phyloP scores from a whole-genome alignment of 2,888 invertebrate genomes.

The Muschampia staudingeri region DNA sequence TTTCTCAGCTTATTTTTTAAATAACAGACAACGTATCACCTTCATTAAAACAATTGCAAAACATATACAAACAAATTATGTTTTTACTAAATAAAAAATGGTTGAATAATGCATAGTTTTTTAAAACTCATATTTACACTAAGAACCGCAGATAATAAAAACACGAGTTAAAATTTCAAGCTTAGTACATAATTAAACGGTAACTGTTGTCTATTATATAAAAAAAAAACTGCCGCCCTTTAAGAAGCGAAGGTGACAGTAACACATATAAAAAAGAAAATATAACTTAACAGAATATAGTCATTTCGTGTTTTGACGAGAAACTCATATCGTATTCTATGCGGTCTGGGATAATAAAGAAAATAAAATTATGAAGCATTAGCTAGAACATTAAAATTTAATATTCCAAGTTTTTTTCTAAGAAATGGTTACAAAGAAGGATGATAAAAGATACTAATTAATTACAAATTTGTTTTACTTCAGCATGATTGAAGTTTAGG shows the following conservation, averaged over 20 bases:
- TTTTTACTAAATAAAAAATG: not conserved
- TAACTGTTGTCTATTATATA: constrained; percentile 38
- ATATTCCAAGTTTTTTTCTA: too few species aligned
- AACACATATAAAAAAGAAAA: constrained; percentile 39
- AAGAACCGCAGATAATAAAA: not conserved
- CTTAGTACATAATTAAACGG: constrained; percentile 12
- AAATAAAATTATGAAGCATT: not conserved
- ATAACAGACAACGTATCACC: constrained; percentile 38
- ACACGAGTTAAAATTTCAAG: not conserved
- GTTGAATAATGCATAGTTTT: not conserved
- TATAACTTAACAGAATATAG: constrained; percentile 23
- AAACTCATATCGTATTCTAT: not conserved
- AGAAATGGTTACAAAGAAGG: too few species aligned
- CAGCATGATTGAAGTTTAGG: too few species aligned
- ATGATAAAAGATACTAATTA: too few species aligned
- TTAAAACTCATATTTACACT: constrained; percentile 7
- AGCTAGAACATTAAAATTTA: too few species aligned
- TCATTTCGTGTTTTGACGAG: constrained; percentile 39
- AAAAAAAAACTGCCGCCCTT: constrained; percentile 31
- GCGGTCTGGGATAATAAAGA: too few species aligned
- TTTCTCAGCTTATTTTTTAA: constrained; percentile 37
- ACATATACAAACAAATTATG: not conserved
- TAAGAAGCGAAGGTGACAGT: constrained; percentile 43
- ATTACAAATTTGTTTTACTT: too few species aligned
- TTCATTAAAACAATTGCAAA: not conserved